Evolutionary conservation across 2,888 invertebrate genomes (phyloP).

Genomic region (Acronicta leporina): DNA sequence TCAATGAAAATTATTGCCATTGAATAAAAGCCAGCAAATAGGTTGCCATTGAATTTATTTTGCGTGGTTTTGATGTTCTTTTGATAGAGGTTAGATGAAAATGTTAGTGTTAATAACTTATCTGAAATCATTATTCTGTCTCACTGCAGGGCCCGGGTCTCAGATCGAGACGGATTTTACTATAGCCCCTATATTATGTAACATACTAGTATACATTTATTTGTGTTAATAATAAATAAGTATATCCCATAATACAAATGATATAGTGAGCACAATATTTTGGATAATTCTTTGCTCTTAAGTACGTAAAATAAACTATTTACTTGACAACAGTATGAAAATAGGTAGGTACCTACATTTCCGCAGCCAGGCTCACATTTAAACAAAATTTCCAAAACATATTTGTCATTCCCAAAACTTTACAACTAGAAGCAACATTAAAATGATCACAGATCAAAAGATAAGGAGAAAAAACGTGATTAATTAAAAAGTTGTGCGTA

Average conservation of each 20-base stretch:
- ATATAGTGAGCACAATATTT: no score
- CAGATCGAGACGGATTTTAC: no score
- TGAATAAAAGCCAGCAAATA: no score
- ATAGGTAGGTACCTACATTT: no score
- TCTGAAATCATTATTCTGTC: no score
- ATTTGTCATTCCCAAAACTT: slow-evolving; percentile 21
- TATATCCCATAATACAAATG: no score
- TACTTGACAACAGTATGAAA: not conserved
- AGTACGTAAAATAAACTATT: not conserved
- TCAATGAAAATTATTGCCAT: slow-evolving; percentile 39
- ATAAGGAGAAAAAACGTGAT: slow-evolving; percentile 47
- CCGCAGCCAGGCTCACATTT: not conserved
- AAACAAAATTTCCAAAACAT: slow-evolving; percentile 8
- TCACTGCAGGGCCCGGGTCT: no score
- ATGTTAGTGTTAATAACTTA: not conserved
- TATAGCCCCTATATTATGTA: no score
- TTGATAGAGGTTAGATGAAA: slow-evolving; percentile 4
- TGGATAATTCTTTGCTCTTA: no score
- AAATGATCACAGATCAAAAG: slow-evolving; percentile 35
- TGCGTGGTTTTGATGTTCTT: slow-evolving; percentile 5
- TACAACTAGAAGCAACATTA: slow-evolving; percentile 39
- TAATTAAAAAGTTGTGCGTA: slow-evolving; percentile 56
- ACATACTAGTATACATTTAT: no score
- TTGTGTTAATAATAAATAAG: no score
- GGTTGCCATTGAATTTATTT: slow-evolving; percentile 19